A percentile compares a stretch with the other conserved stretches of the same genome.
phyloP scores from a whole-genome alignment of 2,888 invertebrate species.

The Hofmannophila pseudospretella region DNA sequence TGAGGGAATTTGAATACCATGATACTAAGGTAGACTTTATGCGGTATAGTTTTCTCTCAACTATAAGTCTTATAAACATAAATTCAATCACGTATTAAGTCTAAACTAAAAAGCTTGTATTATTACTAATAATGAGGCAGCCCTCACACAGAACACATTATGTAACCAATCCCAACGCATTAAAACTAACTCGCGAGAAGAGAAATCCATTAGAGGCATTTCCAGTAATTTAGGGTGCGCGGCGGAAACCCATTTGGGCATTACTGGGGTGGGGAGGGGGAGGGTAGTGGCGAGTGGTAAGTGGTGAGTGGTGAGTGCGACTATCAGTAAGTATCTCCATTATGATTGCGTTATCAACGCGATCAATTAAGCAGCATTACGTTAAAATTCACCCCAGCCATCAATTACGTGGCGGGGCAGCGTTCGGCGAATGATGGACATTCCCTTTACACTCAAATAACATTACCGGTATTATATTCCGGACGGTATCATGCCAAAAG shows the following conservation, averaged over 20 bases:
- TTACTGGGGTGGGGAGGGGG: constrained; percentile 38
- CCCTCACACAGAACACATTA: constrained; percentile 21
- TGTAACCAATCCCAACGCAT: constrained; percentile 31
- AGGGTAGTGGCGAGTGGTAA: too few relatives aligned
- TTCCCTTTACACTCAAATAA: constrained; percentile 15
- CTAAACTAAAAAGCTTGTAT: constrained; percentile 3
- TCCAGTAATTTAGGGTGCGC: constrained; percentile 37
- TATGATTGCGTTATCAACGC: constrained; percentile 58
- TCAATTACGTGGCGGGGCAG: constrained; percentile 51
- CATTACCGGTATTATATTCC: neutral
- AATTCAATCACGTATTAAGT: neutral
- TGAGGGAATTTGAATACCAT: constrained; percentile 18
- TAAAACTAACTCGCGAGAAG: constrained; percentile 38
- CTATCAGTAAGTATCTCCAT: constrained; percentile 43
- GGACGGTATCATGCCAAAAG: neutral
- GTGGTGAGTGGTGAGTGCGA: constrained; percentile 12
- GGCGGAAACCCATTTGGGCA: constrained; percentile 51
- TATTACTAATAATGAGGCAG: constrained; percentile 25
- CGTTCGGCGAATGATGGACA: constrained; percentile 40
- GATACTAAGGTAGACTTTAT: constrained; percentile 24
- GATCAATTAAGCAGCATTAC: constrained; percentile 69
- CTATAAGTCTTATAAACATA: neutral
- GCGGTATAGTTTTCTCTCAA: constrained; percentile 20
- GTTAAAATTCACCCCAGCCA: constrained; percentile 62
- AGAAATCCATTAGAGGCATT: constrained; percentile 42